A percentile compares a stretch with the other conserved stretches of the same genome.
Evolutionary conservation across 2,888 invertebrate species (phyloP).

Genomic region (Athalia cordata): DNA sequence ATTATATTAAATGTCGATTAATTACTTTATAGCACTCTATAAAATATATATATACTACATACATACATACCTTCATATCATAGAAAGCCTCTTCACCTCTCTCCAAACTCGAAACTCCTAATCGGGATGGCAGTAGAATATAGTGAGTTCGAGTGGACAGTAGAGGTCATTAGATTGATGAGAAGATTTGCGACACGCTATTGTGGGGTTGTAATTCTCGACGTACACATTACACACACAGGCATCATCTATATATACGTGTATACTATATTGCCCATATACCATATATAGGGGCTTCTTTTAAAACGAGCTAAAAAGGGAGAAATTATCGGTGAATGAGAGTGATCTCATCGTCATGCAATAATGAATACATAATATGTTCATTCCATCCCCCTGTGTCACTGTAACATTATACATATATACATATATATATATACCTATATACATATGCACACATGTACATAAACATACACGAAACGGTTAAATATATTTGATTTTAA

Average conservation of each 20-base stretch:
- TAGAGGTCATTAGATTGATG: constrained; percentile 69
- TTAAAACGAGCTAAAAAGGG: neutral
- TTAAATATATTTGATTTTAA: constrained; percentile 44
- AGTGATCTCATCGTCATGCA: constrained; percentile 32
- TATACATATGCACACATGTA: neutral
- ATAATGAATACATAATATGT: constrained; percentile 37
- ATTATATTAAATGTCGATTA: constrained; percentile 30
- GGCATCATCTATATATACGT: no score
- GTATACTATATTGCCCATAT: no score
- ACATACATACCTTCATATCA: constrained; percentile 50
- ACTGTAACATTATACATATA: neutral
- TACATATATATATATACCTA: neutral
- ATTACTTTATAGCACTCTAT: constrained; percentile 19
- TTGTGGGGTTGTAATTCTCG: constrained; percentile 46
- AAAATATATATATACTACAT: constrained; percentile 1
- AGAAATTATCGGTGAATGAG: neutral
- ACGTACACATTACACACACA: neutral
- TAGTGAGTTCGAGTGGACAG: constrained; percentile 56
- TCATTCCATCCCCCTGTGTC: constrained; percentile 33
- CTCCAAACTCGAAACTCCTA: no score
- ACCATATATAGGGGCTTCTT: no score
- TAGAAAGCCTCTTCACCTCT: constrained; percentile 36
- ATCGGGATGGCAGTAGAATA: constrained; percentile 52
- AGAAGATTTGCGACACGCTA: constrained; percentile 68
- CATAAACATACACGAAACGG: constrained; percentile 2